Evolutionary conservation across 2,113 vertebrate genomes (phyloP), one percentile per base, ranked within the genome.

Genomic region (Archilochus colubris): DNA sequence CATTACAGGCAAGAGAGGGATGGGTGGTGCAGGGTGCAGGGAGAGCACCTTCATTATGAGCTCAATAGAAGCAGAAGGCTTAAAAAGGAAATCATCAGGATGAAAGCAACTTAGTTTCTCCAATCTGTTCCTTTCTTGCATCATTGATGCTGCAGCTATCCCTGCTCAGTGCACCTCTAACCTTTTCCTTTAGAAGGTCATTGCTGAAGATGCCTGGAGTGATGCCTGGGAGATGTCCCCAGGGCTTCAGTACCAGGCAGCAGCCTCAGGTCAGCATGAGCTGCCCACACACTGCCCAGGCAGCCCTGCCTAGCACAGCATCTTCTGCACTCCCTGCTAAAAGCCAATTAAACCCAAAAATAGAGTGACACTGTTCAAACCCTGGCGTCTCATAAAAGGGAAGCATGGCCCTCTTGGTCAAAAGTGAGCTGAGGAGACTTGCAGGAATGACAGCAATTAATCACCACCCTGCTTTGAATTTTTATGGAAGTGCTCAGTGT

Each of bases 321-420:
- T 23, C 80, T 54, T 14, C 73, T 0, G 0, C 0, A 0, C 73
- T 57, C 0, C 0, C 76, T 28, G 69, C 74, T 91, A 79, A 95
- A 96, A 88, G 81, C 80, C 83, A 91, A 95, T 95, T 94, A 90
- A 82, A 92, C 58, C 50, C 72, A 62, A 91, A 84, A 72, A 31
- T 3, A 50, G 44, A 78, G 30, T 8, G 5, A 31, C 33, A 36
- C 31, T 77, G 43, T 70, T 79, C 91, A 79, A 82, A 79, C 13
- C 18, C 67, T 19, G 2, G 18, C 6, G 2, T 40, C 36, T 43
- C 75, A 94, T 92, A 43, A 91, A 92, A 89, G 91, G 83, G 58
- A 85, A 92, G 19, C 46, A 3, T 6, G n/a, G 58, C 75, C 86
- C 51, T 75, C 51, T 76, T 6, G 54, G 86, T 96, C 89, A 89